Evolutionary conservation across 2,888 invertebrate genomes (phyloP).

Genomic region (Volucella bombylans): DNA sequence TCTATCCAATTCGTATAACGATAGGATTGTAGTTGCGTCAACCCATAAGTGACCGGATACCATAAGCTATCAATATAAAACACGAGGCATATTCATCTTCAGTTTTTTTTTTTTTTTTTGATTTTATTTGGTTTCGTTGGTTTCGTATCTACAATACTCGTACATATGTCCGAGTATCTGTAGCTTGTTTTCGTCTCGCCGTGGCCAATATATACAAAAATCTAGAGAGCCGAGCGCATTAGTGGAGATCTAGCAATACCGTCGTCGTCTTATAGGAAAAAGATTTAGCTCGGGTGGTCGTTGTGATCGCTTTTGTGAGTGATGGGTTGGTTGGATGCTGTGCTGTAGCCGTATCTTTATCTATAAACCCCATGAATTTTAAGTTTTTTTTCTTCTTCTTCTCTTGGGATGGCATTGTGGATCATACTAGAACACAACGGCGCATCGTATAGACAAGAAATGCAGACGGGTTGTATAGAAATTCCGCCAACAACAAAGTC

Average conservation of each 20-base stretch:
- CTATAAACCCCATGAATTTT: conserved; percentile 41
- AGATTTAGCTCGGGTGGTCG: conserved; percentile 73
- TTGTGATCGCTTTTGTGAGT: conserved; percentile 65
- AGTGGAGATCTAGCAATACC: neutral
- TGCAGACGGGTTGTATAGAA: conserved; percentile 16
- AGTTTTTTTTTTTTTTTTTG: conserved; percentile 19
- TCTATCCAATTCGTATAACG: conserved; percentile 51
- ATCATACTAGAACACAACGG: conserved; percentile 28
- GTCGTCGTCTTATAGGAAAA: conserved; percentile 50
- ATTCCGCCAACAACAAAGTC: conserved; percentile 49
- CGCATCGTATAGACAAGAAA: conserved; percentile 28
- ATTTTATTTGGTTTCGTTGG: conserved; percentile 8
- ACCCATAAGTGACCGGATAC: conserved; percentile 74
- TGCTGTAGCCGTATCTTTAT: neutral
- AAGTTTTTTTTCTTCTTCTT: conserved; percentile 14
- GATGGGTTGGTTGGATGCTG: conserved; percentile 49
- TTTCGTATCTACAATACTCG: conserved; percentile 35
- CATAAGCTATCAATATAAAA: conserved; percentile 73
- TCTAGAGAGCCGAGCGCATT: conserved; percentile 10
- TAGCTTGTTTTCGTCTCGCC: conserved; percentile 44
- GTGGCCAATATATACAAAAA: conserved; percentile 35
- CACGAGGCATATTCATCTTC: conserved; percentile 73
- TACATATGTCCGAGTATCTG: conserved; percentile 40
- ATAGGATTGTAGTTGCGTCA: conserved; percentile 71
- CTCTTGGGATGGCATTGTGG: conserved; percentile 25